Conservation (phyloP, 2,797 vertebrate species). For the Chanos chanos region DNA sequence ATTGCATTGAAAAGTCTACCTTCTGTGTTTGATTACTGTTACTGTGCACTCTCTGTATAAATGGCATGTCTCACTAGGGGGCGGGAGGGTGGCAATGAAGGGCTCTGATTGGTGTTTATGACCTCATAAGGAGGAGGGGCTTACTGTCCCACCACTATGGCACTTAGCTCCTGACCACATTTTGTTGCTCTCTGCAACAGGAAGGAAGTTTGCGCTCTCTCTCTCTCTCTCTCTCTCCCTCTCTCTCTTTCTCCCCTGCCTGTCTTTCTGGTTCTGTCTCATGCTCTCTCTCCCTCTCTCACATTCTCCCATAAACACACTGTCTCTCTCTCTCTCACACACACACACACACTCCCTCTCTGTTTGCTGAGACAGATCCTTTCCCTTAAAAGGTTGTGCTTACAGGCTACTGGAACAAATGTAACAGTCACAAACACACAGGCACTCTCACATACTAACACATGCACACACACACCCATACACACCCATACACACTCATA, state of each 20-base stretch:
- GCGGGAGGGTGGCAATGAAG: too few relatives aligned
- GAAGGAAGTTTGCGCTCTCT: constrained; percentile 42
- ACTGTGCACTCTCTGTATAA: too few relatives aligned
- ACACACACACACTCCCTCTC: not conserved
- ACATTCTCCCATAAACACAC: not conserved
- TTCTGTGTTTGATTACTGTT: too few relatives aligned
- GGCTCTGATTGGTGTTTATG: too few relatives aligned
- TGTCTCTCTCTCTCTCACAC: not conserved
- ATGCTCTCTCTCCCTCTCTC: constrained; percentile 8
- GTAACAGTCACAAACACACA: not conserved
- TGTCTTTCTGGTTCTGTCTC: not conserved
- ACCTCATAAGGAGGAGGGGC: too few relatives aligned
- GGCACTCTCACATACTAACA: not conserved
- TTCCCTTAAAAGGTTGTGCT: constrained; percentile 27
- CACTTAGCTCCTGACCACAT: constrained; percentile 54
- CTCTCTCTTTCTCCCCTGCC: not conserved
- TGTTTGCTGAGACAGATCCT: constrained; percentile 3
- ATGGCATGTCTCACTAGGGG: too few relatives aligned
- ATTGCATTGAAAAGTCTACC: too few relatives aligned
- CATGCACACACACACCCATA: constrained; percentile 10
- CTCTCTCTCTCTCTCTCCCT: not conserved
- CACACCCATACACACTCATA: too few relatives aligned
- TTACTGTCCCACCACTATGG: constrained; percentile 49
- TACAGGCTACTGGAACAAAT: constrained; percentile 2
- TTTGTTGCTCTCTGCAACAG: constrained; percentile 31